A percentile compares a stretch with the other conserved stretches of the same genome.
Conservation (phyloP, 2,797 vertebrate species). For the Enteromius viviparus region DNA sequence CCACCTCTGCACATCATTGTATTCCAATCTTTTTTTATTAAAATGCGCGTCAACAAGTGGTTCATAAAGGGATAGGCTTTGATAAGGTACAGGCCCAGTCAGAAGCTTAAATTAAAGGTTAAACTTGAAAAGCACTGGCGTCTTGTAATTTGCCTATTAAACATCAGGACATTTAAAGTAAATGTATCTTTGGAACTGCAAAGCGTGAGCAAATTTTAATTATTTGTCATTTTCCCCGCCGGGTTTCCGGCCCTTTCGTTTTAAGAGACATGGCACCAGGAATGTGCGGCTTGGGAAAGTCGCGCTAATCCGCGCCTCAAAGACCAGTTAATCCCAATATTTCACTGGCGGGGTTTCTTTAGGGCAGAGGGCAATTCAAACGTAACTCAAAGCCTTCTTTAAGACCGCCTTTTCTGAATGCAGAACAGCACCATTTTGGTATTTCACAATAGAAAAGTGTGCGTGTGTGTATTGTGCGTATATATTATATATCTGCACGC, state of each 20-base stretch:
- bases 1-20: not conserved
- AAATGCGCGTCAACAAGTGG: slow-evolving; percentile 3
- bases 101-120: not conserved
- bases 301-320: slow-evolving; percentile 77
- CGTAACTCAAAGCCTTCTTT: slow-evolving; percentile 62
- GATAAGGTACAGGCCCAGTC: not conserved
- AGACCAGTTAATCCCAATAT: slow-evolving; percentile 80
- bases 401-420: slow-evolving; percentile 45
- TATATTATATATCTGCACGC: not conserved
- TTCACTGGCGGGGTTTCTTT: slow-evolving; percentile 74
- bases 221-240: slow-evolving; percentile 55
- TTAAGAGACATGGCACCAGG: slow-evolving; percentile 64
- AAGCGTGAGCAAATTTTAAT: slow-evolving; percentile 55
- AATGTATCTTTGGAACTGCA: slow-evolving; percentile 43
- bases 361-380: slow-evolving; percentile 69
- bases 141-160: slow-evolving; percentile 42
- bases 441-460: slow-evolving; percentile 15
- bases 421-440: slow-evolving; percentile 40
- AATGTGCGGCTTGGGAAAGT: slow-evolving; percentile 70
- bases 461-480: not conserved
- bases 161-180: slow-evolving; percentile 42
- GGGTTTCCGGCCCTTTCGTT: slow-evolving; percentile 68
- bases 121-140: slow-evolving; percentile 22
- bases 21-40: not conserved
- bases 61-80: not conserved